Evolutionary conservation across 2,797 vertebrate genomes (phyloP).

Genomic region (Dendrocincla tyrannina): DNA sequence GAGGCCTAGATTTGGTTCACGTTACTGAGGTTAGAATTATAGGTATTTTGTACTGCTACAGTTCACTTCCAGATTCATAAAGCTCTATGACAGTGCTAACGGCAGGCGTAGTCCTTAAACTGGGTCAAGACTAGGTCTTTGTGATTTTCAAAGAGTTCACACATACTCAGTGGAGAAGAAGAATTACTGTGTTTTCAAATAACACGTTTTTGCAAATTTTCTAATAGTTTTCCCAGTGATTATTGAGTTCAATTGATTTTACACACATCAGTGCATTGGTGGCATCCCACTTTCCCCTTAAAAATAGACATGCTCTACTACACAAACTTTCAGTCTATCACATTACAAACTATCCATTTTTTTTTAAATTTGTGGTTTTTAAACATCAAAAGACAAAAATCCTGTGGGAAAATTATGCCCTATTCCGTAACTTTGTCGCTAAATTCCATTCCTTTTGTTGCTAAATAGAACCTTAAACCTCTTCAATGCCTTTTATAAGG

Average conservation of each 20-base stretch:
- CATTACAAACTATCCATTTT: background rate
- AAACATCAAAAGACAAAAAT: slow-evolving; percentile 58
- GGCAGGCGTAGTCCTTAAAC: background rate
- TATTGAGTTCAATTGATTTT: background rate
- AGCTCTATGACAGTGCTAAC: background rate
- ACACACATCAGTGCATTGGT: background rate
- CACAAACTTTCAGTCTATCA: background rate
- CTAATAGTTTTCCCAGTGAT: background rate
- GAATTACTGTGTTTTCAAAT: background rate
- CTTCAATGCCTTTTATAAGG: slow-evolving; percentile 43
- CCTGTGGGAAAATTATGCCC: slow-evolving; percentile 60
- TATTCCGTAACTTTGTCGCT: background rate
- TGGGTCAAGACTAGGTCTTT: background rate
- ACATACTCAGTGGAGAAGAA: background rate
- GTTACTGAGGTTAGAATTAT: background rate
- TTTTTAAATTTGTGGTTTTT: background rate
- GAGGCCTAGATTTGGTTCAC: background rate
- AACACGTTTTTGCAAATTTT: background rate
- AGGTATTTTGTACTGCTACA: background rate
- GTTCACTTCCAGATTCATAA: background rate
- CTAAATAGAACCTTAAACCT: slow-evolving; percentile 22
- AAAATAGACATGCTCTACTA: background rate
- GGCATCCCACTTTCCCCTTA: background rate
- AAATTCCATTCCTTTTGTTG: slow-evolving; percentile 2
- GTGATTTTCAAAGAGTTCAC: background rate